Base-by-base conservation (phyloP, 2,113 vertebrate genomes). In the Phoenicopterus ruber region DNA sequence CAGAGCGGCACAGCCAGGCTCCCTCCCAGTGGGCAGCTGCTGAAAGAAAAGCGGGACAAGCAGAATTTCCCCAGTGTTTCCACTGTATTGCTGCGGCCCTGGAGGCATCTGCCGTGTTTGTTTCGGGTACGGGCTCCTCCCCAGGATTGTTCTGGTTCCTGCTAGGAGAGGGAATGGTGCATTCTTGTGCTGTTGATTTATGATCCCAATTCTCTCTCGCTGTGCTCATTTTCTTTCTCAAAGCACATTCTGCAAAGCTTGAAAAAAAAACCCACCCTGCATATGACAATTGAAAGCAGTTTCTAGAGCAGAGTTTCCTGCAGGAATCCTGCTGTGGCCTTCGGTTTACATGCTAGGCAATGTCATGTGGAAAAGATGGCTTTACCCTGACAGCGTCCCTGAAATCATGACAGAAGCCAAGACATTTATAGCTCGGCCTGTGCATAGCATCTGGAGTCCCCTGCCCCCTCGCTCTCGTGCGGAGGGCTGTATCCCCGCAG, bases 101-200 rank as follows among this genome's bases (percentile, higher is more conserved):
- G 55, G 44, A 66, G 66, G 63, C 82, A 90, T 87, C 82, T 70
- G 78, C 73, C 40, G 28, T 11, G 50, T 73, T 89, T 91, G 79
- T 54, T 58, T 81, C 7, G 2, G 83, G 58, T 46, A n/a, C 0
- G 0, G 85, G 72, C 63, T 91, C 52, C 59, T 89, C 66, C 86
- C 42, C 52, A 57, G 92, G 49, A 57, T 14, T 31, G 15, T 72
- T 69, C 86, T 80, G 77, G 81, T 38, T 85, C 66, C 77, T 54
- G 62, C 86, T 42, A 65, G 77, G 49, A 78, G 29, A 52, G 34
- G 76, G 88, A 83, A 91, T 14, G 52, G 71, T 67, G 47, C 65
- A 16, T 91, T 95, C 92, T 92, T 58, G 28, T 7, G 61, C 62
- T 61, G 24, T 54, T 83, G 90, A 93, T 96, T 94, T 92, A 93